Evolutionary conservation across 2,113 vertebrate species (phyloP), one percentile per base, ranked within the genome.

Genomic region (Trichechus manatus): DNA sequence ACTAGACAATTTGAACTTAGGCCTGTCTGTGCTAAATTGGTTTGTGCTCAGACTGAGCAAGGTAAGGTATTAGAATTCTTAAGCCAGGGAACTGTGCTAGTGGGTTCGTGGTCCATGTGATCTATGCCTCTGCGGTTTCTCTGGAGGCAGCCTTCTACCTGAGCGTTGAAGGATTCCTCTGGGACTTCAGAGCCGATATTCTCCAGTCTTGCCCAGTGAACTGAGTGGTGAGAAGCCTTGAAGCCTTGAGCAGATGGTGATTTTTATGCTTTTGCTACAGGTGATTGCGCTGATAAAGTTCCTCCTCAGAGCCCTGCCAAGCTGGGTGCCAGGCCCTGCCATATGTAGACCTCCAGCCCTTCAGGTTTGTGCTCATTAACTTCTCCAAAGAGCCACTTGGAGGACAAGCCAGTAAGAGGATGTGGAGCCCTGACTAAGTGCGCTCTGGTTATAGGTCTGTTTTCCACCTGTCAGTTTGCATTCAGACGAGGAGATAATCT

Each of bases 401-500:
- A 66, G 81, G 92, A 87, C 1, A 17, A 94, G 13, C 20, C 20
- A 50, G 0, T 0, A 53, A 22, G 31, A 87, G 78, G 85, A 78
- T 13, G 23, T 4, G 3, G 66, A 93, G 78, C 22, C 15, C 44
- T 0, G 77, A 61, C 6, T 44, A 59, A 95, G 93, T 74, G 27
- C 1, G 19, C 39, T 63, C 7, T 19, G 22, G 15, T 72, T 95
- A 59, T 79, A 92, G 9, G 64, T 94, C 63, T 84, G 74, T 74
- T 74, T 97, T 96, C 47, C 56, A 78, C 77, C 82, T 97, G 94
- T 95, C 91, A 75, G 56, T 96, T 87, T 82, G 96, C 39, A 70
- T 97, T 97, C 78, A 95, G 87, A 10, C 87, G 95, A 96, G 97
- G 47, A 96, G 96, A 96, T 97, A 93, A 97, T 94, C 84, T 94